Evolutionary conservation across 2,113 vertebrate species (phyloP).

Genomic region (Gadus macrocephalus): DNA sequence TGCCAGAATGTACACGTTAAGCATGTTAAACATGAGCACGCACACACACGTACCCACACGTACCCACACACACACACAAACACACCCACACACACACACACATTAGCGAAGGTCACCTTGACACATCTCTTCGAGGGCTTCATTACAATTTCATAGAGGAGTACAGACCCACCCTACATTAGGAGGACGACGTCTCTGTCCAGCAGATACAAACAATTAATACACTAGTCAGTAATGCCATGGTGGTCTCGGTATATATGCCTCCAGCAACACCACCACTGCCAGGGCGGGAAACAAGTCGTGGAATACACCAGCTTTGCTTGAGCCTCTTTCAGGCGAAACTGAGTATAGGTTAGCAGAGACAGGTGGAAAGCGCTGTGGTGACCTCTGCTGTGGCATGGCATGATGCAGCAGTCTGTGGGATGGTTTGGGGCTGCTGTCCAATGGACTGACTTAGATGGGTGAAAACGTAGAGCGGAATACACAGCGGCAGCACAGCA

Average conservation of each 20-base stretch:
- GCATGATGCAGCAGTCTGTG: not conserved
- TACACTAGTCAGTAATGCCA: too few species aligned
- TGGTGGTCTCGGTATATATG: too few species aligned
- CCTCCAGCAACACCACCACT: too few species aligned
- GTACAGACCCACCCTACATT: not conserved
- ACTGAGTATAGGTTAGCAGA: too few species aligned
- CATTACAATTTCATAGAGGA: slow-evolving; percentile 8
- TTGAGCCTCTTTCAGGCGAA: too few species aligned
- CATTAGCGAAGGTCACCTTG: slow-evolving; percentile 6
- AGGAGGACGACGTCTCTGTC: not conserved
- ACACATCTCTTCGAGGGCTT: not conserved
- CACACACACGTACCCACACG: not conserved
- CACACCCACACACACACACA: slow-evolving; percentile 12
- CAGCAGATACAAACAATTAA: too few species aligned
- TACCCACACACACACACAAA: not conserved
- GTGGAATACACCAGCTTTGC: too few species aligned
- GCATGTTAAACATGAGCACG: not conserved
- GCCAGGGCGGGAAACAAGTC: too few species aligned
- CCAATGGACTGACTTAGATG: not conserved
- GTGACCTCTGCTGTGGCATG: too few species aligned
- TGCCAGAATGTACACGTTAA: not conserved
- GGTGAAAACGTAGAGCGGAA: not conserved
- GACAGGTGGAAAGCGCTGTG: too few species aligned
- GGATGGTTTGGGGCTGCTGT: not conserved
- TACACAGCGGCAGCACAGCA: too few species aligned